phyloP scores from a whole-genome alignment of 1,140 invertebrate species.

The Streblospio benedicti region DNA sequence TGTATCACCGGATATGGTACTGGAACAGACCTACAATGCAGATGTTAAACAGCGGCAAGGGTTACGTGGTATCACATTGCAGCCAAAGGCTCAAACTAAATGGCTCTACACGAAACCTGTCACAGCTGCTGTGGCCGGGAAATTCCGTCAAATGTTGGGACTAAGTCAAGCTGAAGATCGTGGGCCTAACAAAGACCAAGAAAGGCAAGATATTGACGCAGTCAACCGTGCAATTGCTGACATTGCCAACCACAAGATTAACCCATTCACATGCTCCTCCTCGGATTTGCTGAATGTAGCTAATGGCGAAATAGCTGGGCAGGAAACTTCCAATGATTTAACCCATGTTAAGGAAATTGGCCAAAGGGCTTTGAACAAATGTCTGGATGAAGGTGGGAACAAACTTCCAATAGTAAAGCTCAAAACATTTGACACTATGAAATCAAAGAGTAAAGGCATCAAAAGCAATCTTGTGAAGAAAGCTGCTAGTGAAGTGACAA shows the following conservation, averaged over 20 bases:
- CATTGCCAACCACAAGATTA: not conserved
- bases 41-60: not conserved
- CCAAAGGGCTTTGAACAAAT: not conserved
- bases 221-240: not conserved
- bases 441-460: no score
- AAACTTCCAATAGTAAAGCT: not conserved
- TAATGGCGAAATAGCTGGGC: not conserved
- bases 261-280: not conserved
- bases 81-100: not conserved
- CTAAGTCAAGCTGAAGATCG: not conserved
- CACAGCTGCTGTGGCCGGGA: not conserved
- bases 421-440: not conserved
- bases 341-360: not conserved
- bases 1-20: conserved; percentile 4
- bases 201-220: no score
- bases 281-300: not conserved
- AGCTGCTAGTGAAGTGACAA: not conserved
- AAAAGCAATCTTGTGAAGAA: not conserved
- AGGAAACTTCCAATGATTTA: not conserved
- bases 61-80: not conserved
- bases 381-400: not conserved
- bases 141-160: not conserved
- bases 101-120: not conserved
- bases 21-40: conserved; percentile 8
- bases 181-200: not conserved